Base-by-base conservation (phyloP, 2,113 vertebrate genomes). In the Gallinago jamesoni region DNA sequence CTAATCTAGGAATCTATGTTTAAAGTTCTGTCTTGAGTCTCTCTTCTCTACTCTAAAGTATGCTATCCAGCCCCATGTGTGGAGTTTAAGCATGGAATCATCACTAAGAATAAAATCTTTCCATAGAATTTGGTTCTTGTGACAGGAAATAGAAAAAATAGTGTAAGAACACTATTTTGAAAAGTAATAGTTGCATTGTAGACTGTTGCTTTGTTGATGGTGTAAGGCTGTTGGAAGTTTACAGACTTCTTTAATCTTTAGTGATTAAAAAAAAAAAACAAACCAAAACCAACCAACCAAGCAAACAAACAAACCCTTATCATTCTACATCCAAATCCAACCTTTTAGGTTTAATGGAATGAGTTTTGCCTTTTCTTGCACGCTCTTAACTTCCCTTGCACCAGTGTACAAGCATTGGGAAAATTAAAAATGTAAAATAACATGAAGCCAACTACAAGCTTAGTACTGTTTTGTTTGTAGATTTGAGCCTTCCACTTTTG, bases 241-340 rank as follows among this genome's bases (percentile, higher is more conserved):
- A 50, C 3, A 52, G 21, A n/a, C 4, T 23, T 60, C 16, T 73
- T 31, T 48, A 55, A 70, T 43, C 2, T 56, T 60, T 23, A 27
- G 7, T 53, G 11, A 64, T 52, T 33, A 8, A n/a, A 69, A 74
- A n/a, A 21, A 63, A 24, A 12, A 50, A 55, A 41, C 20, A 56
- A 11, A 4, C 0, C 4, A 10, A 55, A 39, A 27, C 10, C 35
- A 62, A 25, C 7, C 14, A 25, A 37, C 11, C 18, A 12, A 56
- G 10, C 1, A 39, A 39, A 39, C 9, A 22, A 33, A 12, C 5
- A 17, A 75, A 13, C 7, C 1, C 2, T 4, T 39, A 2, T 70
- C 7, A 24, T 67, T 89, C 56, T 63, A 73, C 31, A 63, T 41
- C 9, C 27, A 1, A 37, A 3, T 33, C 33, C 50, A 62, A 28